Percentiles rank a stretch among this genome's conserved stretches.
phyloP scores from a whole-genome alignment of 2,888 invertebrate species.

The Dexiosoma caninum region DNA sequence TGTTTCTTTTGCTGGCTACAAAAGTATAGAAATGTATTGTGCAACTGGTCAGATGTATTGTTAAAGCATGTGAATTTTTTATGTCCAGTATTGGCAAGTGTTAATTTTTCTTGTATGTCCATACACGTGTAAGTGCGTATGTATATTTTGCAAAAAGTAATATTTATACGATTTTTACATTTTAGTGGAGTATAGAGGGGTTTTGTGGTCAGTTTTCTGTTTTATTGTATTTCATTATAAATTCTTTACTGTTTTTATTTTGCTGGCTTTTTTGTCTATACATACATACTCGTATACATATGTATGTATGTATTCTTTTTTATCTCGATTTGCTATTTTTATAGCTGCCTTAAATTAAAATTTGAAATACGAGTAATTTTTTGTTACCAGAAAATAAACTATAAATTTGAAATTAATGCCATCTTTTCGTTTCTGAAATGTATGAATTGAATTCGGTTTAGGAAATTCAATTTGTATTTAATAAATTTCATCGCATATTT shows the following conservation, averaged over 20 bases:
- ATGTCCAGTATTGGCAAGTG: neutral
- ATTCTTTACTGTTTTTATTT: conserved; percentile 49
- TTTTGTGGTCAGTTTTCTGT: conserved; percentile 53
- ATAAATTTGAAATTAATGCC: conserved; percentile 37
- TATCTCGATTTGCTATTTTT: conserved; percentile 7
- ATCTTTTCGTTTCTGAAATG: neutral
- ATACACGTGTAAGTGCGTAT: too few species aligned
- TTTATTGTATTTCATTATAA: conserved; percentile 55
- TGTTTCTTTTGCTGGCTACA: conserved; percentile 67
- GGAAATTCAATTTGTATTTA: conserved; percentile 24
- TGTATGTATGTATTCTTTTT: too few species aligned
- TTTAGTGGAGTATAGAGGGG: conserved; percentile 18
- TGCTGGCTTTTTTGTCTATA: conserved; percentile 4
- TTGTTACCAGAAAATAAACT: neutral
- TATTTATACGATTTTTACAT: neutral
- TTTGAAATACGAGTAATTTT: conserved; percentile 33
- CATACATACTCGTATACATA: too few species aligned
- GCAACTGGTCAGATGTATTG: conserved; percentile 13
- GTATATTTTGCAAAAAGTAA: neutral
- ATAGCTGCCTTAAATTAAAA: conserved; percentile 54
- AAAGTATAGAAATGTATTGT: conserved; percentile 8
- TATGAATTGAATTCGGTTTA: conserved; percentile 24
- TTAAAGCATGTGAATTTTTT: neutral
- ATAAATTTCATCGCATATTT: conserved; percentile 9
- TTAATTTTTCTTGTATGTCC: conserved; percentile 20